These are phyloP conservation scores for Brachypalpus laphriformis DNA, from an alignment of 2,888 invertebrate genomes.

Conservation along the genomic window DNA sequence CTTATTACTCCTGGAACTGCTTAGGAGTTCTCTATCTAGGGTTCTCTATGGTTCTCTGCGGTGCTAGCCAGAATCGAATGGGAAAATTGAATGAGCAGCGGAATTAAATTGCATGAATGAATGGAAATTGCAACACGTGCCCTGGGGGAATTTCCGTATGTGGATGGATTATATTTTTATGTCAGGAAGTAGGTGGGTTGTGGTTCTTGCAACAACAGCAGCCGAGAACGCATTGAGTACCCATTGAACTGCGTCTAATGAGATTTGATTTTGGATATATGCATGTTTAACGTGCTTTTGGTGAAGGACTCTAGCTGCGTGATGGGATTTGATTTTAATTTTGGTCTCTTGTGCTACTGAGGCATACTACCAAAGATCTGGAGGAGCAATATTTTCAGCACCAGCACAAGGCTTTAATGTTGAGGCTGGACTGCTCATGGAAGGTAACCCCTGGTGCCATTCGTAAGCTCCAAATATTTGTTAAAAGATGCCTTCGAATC, in stretches of 20 bases:
- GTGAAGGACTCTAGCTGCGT: not conserved
- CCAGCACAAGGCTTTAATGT: no score
- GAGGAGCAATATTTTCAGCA: no score
- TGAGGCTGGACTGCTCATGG: no score
- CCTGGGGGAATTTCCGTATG: slow-evolving; percentile 38
- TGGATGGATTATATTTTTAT: slow-evolving; percentile 37
- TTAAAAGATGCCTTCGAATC: no score
- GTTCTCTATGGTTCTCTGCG: slow-evolving; percentile 30
- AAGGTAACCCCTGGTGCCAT: no score
- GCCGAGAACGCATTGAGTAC: slow-evolving; percentile 11
- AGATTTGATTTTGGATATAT: slow-evolving; percentile 50
- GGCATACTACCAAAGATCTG: no score
- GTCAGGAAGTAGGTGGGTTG: slow-evolving; percentile 51
- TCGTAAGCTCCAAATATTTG: no score
- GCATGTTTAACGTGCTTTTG: not conserved
- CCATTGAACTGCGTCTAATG: slow-evolving; percentile 41
- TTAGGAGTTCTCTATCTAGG: slow-evolving; percentile 33
- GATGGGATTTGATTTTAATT: not conserved
- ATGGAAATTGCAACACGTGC: slow-evolving; percentile 70
- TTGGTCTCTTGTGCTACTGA: no score
- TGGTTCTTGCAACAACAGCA: not conserved
- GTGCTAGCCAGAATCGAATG: slow-evolving; percentile 59
- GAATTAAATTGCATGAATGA: slow-evolving; percentile 69
- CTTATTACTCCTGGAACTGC: slow-evolving; percentile 65
- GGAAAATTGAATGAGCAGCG: slow-evolving; percentile 68